A percentile compares a stretch with the other conserved stretches of the same genome.
Evolutionary conservation across 2,888 invertebrate genomes (phyloP).

Genomic region (Watsonalla cultraria): DNA sequence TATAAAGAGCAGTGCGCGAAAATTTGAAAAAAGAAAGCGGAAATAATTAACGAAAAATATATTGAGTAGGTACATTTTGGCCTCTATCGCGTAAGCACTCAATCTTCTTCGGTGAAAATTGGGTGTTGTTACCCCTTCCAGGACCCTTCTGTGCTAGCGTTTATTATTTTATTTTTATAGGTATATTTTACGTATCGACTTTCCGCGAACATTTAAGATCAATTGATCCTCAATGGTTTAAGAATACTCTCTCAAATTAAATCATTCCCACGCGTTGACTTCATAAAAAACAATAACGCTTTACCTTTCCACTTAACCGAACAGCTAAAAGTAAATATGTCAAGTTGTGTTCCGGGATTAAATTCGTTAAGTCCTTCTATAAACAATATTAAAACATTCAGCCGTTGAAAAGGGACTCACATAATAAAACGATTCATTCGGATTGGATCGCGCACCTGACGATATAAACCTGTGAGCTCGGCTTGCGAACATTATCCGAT

Average conservation of each 20-base stretch:
- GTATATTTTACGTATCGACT: no score
- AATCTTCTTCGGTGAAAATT: no score
- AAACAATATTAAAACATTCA: slow-evolving; percentile 10
- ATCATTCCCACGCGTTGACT: neutral
- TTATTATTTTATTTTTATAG: no score
- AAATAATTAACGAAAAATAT: no score
- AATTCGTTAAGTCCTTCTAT: slow-evolving; percentile 15
- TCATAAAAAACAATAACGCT: neutral
- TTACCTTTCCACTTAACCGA: neutral
- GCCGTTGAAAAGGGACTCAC: slow-evolving; percentile 26
- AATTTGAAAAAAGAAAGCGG: no score
- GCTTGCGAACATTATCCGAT: slow-evolving; percentile 30
- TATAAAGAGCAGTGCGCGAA: no score
- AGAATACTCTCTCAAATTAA: neutral
- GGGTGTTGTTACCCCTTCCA: no score
- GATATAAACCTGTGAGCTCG: slow-evolving; percentile 46
- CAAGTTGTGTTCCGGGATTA: neutral
- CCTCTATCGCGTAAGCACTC: no score
- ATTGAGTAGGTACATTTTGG: no score
- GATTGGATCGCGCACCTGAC: slow-evolving; percentile 40
- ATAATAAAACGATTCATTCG: slow-evolving; percentile 48
- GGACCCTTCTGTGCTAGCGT: no score
- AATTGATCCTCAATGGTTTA: no score
- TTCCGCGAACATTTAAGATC: no score
- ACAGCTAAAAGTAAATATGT: neutral